phyloP scores from a whole-genome alignment of 2,888 invertebrate species.

The Ellobium chinense region DNA sequence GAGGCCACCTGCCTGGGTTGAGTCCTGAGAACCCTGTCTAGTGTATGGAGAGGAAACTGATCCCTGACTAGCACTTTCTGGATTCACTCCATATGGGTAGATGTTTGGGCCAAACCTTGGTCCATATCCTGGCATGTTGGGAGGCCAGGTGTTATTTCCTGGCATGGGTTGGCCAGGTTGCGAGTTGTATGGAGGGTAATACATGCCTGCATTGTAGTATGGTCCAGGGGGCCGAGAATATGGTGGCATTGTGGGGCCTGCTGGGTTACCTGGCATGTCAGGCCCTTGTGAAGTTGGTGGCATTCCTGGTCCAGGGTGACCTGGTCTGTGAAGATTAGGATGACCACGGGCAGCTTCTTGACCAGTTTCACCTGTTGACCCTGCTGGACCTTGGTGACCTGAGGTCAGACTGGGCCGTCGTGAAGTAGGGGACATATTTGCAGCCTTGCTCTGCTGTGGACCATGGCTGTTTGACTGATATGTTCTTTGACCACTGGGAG shows the following conservation, averaged over 20 bases:
- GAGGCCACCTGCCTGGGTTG: too few relatives aligned
- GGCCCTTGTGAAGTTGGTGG: not conserved
- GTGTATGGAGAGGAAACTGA: too few relatives aligned
- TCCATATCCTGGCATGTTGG: slow-evolving; percentile 19
- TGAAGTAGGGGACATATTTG: not conserved
- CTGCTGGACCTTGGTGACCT: not conserved
- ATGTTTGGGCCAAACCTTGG: slow-evolving; percentile 7
- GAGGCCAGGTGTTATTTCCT: not conserved
- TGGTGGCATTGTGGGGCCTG: too few relatives aligned
- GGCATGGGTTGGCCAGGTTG: slow-evolving; percentile 25
- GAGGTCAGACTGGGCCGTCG: not conserved
- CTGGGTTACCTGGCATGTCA: not conserved
- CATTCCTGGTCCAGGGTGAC: not conserved
- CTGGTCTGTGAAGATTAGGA: not conserved
- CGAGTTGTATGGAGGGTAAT: slow-evolving; percentile 20
- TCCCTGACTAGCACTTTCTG: not conserved
- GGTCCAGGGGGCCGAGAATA: not conserved
- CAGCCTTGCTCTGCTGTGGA: too few relatives aligned
- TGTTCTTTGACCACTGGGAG: slow-evolving; percentile 3
- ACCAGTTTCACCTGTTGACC: not conserved
- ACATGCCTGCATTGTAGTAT: slow-evolving; percentile 27
- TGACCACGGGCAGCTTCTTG: not conserved
- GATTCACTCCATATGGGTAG: slow-evolving; percentile 10
- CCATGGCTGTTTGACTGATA: slow-evolving; percentile 6
- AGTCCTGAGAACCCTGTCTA: too few relatives aligned